Conservation (phyloP, 2,888 invertebrate species). For the Phasia obesa region DNA sequence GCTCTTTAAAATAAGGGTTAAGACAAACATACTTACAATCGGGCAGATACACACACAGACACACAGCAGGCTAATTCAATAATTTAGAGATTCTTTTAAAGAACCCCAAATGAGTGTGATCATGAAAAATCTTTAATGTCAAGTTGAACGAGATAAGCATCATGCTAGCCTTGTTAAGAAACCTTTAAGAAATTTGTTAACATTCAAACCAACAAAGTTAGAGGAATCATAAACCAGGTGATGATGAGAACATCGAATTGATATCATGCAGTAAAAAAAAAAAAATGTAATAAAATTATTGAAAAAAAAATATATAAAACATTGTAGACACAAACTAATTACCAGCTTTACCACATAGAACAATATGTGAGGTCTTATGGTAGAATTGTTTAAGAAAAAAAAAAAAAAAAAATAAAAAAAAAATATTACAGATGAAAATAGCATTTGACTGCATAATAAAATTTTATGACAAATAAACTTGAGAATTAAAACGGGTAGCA, state of each 20-base stretch:
- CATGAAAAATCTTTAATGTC: slow-evolving; percentile 66
- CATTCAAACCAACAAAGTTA: slow-evolving; percentile 44
- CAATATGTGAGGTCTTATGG: slow-evolving; percentile 61
- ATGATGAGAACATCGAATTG: slow-evolving; percentile 37
- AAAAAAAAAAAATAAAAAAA: not conserved
- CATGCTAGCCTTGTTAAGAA: slow-evolving; percentile 60
- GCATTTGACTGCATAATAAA: slow-evolving; percentile 9
- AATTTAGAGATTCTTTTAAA: not conserved
- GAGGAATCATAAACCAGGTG: too few relatives aligned
- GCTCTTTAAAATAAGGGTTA: slow-evolving; percentile 67
- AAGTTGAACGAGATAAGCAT: slow-evolving; percentile 62
- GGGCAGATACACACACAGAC: slow-evolving; percentile 71
- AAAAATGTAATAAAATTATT: slow-evolving; percentile 14
- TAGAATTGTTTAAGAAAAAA: not conserved
- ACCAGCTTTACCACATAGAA: slow-evolving; percentile 56
- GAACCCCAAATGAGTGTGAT: slow-evolving; percentile 59
- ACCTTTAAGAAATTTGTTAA: slow-evolving; percentile 54
- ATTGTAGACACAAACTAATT: slow-evolving; percentile 67
- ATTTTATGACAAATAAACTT: slow-evolving; percentile 25
- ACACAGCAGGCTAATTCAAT: slow-evolving; percentile 70
- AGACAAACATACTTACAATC: slow-evolving; percentile 55
- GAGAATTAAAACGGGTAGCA: slow-evolving; percentile 24
- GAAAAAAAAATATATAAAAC: slow-evolving; percentile 22
- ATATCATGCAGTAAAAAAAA: slow-evolving; percentile 44
- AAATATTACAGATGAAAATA: slow-evolving; percentile 13